Conservation (phyloP, 2,113 vertebrate species). For the Falco punctatus region DNA sequence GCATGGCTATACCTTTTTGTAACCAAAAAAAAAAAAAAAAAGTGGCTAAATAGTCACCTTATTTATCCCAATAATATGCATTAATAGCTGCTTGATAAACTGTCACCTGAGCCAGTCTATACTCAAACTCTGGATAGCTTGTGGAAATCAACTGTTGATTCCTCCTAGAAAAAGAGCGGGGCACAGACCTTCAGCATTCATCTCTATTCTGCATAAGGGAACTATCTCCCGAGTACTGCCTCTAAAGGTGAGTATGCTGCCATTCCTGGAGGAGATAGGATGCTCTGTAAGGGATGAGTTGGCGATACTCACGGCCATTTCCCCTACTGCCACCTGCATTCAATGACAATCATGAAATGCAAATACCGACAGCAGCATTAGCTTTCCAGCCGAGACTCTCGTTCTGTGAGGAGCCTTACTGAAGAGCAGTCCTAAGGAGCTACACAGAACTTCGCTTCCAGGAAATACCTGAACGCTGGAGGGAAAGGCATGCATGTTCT, state of each 20-base stretch:
- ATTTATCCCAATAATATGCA: background rate
- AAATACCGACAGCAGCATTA: background rate
- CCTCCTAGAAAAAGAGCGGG: background rate
- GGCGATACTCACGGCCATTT: background rate
- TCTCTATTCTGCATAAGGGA: background rate
- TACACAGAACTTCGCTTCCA: background rate
- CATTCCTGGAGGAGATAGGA: background rate
- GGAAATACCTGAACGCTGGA: background rate
- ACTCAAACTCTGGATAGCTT: background rate
- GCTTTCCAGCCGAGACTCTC: background rate
- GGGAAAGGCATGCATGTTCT: background rate
- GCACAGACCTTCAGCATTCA: background rate
- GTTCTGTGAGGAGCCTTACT: background rate
- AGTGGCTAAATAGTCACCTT: background rate
- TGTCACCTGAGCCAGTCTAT: background rate
- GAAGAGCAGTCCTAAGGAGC: background rate
- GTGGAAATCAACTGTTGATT: background rate
- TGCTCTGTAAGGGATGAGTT: background rate
- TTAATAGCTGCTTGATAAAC: background rate
- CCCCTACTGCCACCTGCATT: background rate
- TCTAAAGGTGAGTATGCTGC: background rate
- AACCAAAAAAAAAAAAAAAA: background rate
- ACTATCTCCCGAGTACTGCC: background rate
- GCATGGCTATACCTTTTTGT: background rate
- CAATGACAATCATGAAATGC: background rate